Base-by-base conservation (phyloP, 1,140 invertebrate genomes). In the Dreissena rostriformis region DNA sequence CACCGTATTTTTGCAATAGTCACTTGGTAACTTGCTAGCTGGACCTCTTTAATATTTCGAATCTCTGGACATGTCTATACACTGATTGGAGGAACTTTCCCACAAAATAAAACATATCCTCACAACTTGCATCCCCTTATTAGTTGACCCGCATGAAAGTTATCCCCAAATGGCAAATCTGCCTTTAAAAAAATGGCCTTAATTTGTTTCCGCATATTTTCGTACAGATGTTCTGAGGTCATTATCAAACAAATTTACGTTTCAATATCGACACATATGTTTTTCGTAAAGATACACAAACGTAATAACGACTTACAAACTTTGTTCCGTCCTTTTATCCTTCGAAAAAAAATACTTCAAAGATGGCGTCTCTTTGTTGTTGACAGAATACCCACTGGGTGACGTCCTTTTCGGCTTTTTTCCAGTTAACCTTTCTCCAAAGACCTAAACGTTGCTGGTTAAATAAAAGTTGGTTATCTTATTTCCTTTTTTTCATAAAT, bases 281-380 rank as follows among this genome's bases (percentile, higher is more conserved):
- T 39, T 5, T 5, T 39, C 39, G 2, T 28, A 8, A 67, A 28
- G 14, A 22, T 57, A 28, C 19, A 75, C 10, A 63, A 61, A 68
- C 5, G 28, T 26, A 26, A 17, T 17, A 39, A 61, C 4, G 49
- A 77, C 75, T 77, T 77, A 77, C 75, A 67, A 39, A 66, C 28
- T 57, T 74, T 51, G 19, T 52, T 22, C 39, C 39, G 39, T 39
- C 39, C 39, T 39, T 2, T 39, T 39, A 39, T 77, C 19, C 65
- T 51, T 1, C 22, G 39, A 57, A 53, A 11, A 53, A 11, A 76
- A 76, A 51, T 51, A 24, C 24, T 67, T 67, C 75, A 77, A 77
- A 77, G 75, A 77, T 77, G 75, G 75, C 75, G 29, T 67, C 75
- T 77, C 67, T 77, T 63, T 77, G 57, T 53, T 29, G 39, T 39